Evolutionary conservation across 1,140 invertebrate genomes (phyloP), one percentile per base, ranked within the genome.

Genomic region (Bemisia tabaci): DNA sequence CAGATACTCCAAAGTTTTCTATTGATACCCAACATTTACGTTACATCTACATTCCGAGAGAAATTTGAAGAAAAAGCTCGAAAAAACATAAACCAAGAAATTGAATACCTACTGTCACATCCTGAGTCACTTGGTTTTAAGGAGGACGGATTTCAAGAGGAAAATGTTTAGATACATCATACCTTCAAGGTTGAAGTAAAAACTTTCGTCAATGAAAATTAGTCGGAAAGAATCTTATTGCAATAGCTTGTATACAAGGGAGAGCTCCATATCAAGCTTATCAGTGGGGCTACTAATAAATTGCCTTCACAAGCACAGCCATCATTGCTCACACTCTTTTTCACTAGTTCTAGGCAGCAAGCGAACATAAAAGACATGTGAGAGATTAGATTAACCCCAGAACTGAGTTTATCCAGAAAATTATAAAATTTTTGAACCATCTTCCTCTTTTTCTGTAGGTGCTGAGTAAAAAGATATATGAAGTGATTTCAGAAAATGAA

Each of bases 1-100:
- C 71, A 85, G 84, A 79, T 86, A 62, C 73, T 86, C 58, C 81
- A 83, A 73, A 83, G 79, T 68, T 85, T 86, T 70, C 72, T 86
- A 66, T 82, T 82, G 73, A 84, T 86, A 66, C 84, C 84, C 60
- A 85, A 86, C 71, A 85, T 86, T 71, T 86, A 82, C 77, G 83
- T 84, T 26, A 86, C 84, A 1, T 78, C 82, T 70, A 78, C 80
- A 70, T 84, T 85, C 70, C 79, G 83, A 24, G 79, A 82, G 24
- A 80, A 80, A 68, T 84, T 79, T 70, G 84, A 86, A 75, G 74
- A 78, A 12, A 76, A 79, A 70, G 84, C 84, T n/a, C 74, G 84
- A 68, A 74, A 77, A 70, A 86, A 86, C 74, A 84, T 86, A 65
- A 74, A 81, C 71, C 73, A 76, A 67, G 84, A 86, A 75, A 81